Conservation (phyloP, 2,888 invertebrate species). For the Eustalomyia histrio region DNA sequence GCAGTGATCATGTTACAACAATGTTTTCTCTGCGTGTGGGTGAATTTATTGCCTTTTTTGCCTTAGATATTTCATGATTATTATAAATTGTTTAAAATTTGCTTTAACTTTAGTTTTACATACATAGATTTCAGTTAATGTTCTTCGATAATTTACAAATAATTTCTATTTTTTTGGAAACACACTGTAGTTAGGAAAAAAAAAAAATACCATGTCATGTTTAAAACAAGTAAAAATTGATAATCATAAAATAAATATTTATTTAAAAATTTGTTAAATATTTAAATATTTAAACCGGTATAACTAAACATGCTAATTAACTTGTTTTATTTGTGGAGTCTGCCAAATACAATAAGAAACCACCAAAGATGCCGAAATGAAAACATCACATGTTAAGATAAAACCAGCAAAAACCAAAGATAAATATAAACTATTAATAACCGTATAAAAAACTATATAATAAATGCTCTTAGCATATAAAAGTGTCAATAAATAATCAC, state of each 20-base stretch:
- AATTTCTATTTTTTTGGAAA: too few relatives aligned
- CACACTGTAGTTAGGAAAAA: too few relatives aligned
- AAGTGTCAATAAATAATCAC: slow-evolving; percentile 16
- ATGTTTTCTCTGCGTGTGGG: too few relatives aligned
- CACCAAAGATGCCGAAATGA: neutral
- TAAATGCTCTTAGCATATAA: neutral
- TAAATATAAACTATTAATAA: slow-evolving; percentile 14
- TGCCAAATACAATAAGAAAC: neutral
- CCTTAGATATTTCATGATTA: too few relatives aligned
- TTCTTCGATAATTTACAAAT: too few relatives aligned
- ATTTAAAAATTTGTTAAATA: neutral
- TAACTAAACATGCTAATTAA: slow-evolving; percentile 53
- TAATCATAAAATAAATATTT: slow-evolving; percentile 5
- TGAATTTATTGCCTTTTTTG: too few relatives aligned
- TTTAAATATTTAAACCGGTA: slow-evolving; percentile 32
- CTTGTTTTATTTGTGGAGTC: slow-evolving; percentile 14
- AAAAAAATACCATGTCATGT: slow-evolving; percentile 2
- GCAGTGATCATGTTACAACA: too few relatives aligned
- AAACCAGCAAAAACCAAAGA: slow-evolving; percentile 1
- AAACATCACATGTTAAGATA: neutral
- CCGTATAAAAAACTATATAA: neutral
- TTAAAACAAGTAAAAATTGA: slow-evolving; percentile 4
- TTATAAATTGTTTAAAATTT: too few relatives aligned
- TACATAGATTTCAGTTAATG: too few relatives aligned
- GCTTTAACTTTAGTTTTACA: too few relatives aligned